Base-by-base conservation (phyloP, 2,113 vertebrate species). In the Amphiprion ocellaris region DNA sequence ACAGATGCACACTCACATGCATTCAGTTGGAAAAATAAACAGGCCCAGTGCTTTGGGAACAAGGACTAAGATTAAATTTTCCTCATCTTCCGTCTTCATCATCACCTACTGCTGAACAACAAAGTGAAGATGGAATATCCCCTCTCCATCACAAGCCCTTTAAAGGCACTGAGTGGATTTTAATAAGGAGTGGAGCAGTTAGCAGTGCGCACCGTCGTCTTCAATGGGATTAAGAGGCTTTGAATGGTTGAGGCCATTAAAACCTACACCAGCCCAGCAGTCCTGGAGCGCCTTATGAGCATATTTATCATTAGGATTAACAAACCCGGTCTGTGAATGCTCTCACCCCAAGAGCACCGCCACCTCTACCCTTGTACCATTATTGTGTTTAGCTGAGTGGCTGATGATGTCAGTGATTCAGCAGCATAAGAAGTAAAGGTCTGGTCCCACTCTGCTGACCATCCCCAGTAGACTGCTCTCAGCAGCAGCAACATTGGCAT, bases 271-370 rank as follows among this genome's bases (percentile, higher is more conserved):
- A 64, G 74, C 83, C 74, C 79, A 77, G 74, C 86, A 77, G 73
- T 91, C 90, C 83, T 84, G 68, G 71, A 85, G 85, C 66, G 68
- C 82, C 89, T 90, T 90, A 83, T 83, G 89, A 92, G 90, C 84
- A 84, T 89, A 92, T 92, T 94, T 89, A 93, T 90, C 89, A 91
- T 92, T 87, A 93, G 93, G 92, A 94, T 94, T 93, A 94, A 85
- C 90, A 82, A 86, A 87, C 78, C 81, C 72, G 87, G 74, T 77
- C 70, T 75, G 78, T 66, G 70, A 82, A 84, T 52, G 44, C 79
- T 81, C 75, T 81, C 85, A 75, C 83, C 77, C 71, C 77, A 81
- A 77, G 73, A 87, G 89, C 52, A n/a, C 50, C 33, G 44, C 76
- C 73, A 78, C 86, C 82, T 84, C 77, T 69, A 71, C 83, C 67